Evolutionary conservation across 37 sponge, comb jelly and placozoan genomes (phyloP).

Genomic region (Agelas oroides): DNA sequence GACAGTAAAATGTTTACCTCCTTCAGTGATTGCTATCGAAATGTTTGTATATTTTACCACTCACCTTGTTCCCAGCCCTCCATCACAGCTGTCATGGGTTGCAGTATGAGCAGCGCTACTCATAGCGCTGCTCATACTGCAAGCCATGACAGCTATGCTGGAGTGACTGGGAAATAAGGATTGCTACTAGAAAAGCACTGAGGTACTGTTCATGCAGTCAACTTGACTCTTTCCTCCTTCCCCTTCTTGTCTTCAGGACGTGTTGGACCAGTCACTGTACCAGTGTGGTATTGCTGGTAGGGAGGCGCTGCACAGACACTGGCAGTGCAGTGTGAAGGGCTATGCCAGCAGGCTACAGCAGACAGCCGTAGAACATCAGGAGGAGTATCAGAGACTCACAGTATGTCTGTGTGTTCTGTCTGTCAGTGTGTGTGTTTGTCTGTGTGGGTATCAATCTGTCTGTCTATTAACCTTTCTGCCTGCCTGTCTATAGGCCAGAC

Average conservation of each 20-base stretch:
- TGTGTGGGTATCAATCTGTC: neutral
- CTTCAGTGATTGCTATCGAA: neutral
- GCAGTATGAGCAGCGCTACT: too few species aligned
- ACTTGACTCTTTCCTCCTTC: too few species aligned
- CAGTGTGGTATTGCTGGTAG: conserved; percentile 48
- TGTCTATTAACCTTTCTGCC: neutral
- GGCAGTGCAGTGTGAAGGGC: conserved; percentile 30
- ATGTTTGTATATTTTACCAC: neutral
- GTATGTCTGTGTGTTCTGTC: neutral
- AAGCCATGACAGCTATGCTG: too few species aligned
- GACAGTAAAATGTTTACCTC: neutral
- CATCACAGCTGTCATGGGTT: too few species aligned
- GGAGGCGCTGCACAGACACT: conserved; percentile 53
- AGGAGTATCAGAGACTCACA: conserved; percentile 2
- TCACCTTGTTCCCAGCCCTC: too few species aligned
- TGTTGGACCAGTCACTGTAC: conserved; percentile 61
- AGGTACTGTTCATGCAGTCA: too few species aligned
- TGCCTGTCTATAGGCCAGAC: neutral
- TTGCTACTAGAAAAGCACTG: too few species aligned
- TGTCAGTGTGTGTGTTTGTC: neutral
- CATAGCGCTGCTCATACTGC: too few species aligned
- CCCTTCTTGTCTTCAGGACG: conserved; percentile 15
- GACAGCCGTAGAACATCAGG: neutral
- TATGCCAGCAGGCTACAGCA: conserved; percentile 4
- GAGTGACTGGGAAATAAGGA: too few species aligned